These are phyloP conservation scores for Aegithalos caudatus DNA, from an alignment of 2,113 vertebrate species.

Conservation along the genomic window DNA sequence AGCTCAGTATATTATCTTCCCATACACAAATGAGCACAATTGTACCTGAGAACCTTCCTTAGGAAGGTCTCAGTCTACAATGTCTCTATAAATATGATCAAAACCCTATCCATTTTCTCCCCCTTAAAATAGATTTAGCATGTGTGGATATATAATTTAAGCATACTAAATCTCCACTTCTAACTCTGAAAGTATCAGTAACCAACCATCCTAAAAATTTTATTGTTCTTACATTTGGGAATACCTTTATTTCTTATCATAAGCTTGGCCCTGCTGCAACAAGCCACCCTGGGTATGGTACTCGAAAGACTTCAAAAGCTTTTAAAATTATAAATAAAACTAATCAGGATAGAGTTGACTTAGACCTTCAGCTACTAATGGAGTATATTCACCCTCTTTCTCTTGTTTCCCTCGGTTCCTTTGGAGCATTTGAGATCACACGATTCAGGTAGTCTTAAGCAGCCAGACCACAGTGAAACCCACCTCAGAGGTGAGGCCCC, in stretches of 20 bases:
- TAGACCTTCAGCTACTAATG: not conserved
- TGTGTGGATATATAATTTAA: not conserved
- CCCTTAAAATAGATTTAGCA: not conserved
- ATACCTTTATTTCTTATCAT: not conserved
- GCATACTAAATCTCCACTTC: not conserved
- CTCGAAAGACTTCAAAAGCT: not conserved
- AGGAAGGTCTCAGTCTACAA: not conserved
- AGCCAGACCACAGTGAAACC: not conserved
- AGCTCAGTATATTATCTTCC: not conserved
- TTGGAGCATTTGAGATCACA: not conserved
- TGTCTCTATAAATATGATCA: not conserved
- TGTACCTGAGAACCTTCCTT: fast-evolving
- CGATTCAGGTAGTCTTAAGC: not conserved
- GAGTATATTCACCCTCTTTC: not conserved
- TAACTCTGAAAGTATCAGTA: not conserved
- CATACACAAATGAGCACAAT: not conserved
- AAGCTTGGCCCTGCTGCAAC: not conserved
- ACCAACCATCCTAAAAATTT: not conserved
- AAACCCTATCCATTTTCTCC: not conserved
- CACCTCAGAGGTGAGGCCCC: not conserved
- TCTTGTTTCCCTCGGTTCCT: not conserved
- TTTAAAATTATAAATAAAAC: not conserved
- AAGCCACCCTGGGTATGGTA: not conserved
- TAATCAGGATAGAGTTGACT: not conserved
- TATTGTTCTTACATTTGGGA: not conserved